Evolutionary conservation across 2,797 vertebrate species (phyloP), one percentile per base, ranked within the genome.

Genomic region (Odontamblyopus lacepedii): DNA sequence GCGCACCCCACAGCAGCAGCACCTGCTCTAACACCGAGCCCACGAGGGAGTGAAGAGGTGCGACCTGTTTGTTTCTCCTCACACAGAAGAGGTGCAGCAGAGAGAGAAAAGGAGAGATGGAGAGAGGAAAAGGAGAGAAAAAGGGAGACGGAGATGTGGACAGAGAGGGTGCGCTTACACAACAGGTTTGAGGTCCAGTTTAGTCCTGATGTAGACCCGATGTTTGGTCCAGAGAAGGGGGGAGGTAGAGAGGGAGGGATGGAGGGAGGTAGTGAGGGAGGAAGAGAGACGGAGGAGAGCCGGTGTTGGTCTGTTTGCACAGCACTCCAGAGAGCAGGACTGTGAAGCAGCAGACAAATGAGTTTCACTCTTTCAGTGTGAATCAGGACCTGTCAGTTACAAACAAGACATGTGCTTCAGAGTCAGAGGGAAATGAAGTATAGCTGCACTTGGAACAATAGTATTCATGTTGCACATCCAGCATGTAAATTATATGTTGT

Each of bases 11-110:
- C 60, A 44, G 70, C 48, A 62, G 74, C 48, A 60, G 44, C 78
- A 84, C 75, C 72, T 85, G 77, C 56, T 73, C 73, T 77, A 75
- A 67, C 64, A 55, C 78, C 62, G 61, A 85, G 73, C 74, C 81
- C 79, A 85, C 82, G 81, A 85, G 80, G 77, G 71, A 70, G 53
- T 38, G 67, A 41, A 67, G 76, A 84, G 82, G 71, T 77, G 80
- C 75, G 78, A 84, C 82, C 66, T 91, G 81, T 91, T 91, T 91
- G 79, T 81, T 90, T 90, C 85, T 87, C 90, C 84, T 82, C 82
- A 78, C 44, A 48, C 2, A 48, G 44, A 87, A 35, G 82, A 87
- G 81, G 73, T 83, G 76, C 77, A 53, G 50, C 51, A 44, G 8
- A 41, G 38, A 41, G 38, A 41, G 38, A 12, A 9, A 12, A 2